Evolutionary conservation across 2,113 vertebrate species (phyloP).

Genomic region (Eulacestoma nigropectus): DNA sequence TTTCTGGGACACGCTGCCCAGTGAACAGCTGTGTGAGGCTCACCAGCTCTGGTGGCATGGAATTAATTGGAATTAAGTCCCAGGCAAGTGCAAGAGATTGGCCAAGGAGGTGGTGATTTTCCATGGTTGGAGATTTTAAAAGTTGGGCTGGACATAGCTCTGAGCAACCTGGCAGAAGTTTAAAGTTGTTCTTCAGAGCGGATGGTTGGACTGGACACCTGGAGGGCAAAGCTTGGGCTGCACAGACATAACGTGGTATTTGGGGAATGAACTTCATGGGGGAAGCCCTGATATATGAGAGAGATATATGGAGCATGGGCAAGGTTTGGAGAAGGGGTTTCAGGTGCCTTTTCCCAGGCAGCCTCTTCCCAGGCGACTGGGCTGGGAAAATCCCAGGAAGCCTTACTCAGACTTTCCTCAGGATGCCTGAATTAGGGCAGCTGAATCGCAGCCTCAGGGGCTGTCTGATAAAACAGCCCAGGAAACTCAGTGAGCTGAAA

Average conservation of each 20-base stretch:
- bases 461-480: background rate
- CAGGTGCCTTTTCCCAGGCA: background rate
- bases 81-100: background rate
- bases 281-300: background rate
- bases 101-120: background rate
- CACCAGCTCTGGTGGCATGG: background rate
- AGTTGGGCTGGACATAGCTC: background rate
- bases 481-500: background rate
- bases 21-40: background rate
- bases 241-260: accelerated
- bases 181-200: background rate
- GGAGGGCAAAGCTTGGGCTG: background rate
- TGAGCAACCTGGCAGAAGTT: background rate
- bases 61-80: background rate
- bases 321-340: background rate
- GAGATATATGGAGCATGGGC: background rate
- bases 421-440: background rate
- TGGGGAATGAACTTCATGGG: background rate
- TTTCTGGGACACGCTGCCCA: background rate
- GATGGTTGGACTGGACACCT: background rate
- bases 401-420: background rate
- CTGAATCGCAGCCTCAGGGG: background rate
- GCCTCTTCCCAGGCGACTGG: background rate
- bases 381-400: background rate
- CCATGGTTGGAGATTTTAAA: background rate